A percentile compares a stretch with the other conserved stretches of the same genome.
phyloP scores from a whole-genome alignment of 2,113 vertebrate genomes.

The Sebastes schlegelii region DNA sequence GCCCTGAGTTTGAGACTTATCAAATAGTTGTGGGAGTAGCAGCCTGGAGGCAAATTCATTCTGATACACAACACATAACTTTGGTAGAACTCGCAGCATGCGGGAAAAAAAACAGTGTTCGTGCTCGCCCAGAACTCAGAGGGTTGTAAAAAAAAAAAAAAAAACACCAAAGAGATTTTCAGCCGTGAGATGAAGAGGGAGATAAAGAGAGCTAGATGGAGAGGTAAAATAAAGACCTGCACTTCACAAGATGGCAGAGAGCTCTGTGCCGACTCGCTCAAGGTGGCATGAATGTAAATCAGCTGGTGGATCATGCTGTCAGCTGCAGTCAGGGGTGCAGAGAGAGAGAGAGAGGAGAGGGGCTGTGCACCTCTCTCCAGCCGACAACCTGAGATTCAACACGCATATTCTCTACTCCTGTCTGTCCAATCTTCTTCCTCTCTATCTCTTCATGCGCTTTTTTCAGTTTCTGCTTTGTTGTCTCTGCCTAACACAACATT shows the following conservation, averaged over 20 bases:
- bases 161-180: slow-evolving; percentile 57
- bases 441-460: neutral
- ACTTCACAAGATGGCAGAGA: slow-evolving; percentile 66
- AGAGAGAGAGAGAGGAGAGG: slow-evolving; percentile 13
- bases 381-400: slow-evolving; percentile 36
- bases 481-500: neutral
- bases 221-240: slow-evolving; percentile 64
- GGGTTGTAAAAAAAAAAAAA: slow-evolving; percentile 48
- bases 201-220: slow-evolving; percentile 54
- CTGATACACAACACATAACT: slow-evolving; percentile 56
- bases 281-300: slow-evolving; percentile 67
- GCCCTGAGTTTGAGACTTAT: slow-evolving; percentile 36
- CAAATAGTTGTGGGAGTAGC: slow-evolving; percentile 38
- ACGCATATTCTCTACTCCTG: neutral
- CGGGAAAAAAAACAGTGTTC: slow-evolving; percentile 39
- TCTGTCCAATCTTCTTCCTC: slow-evolving; percentile 12
- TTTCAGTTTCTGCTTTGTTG: neutral
- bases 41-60: slow-evolving; percentile 53
- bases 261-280: slow-evolving; percentile 34
- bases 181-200: slow-evolving; percentile 48
- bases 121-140: slow-evolving; percentile 26
- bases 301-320: slow-evolving; percentile 61
- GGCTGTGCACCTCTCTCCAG: neutral
- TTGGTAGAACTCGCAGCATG: slow-evolving; percentile 34
- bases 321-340: slow-evolving; percentile 43